Base-by-base conservation (phyloP, 2,113 vertebrate species). In the Epinephelus cyanopodus region DNA sequence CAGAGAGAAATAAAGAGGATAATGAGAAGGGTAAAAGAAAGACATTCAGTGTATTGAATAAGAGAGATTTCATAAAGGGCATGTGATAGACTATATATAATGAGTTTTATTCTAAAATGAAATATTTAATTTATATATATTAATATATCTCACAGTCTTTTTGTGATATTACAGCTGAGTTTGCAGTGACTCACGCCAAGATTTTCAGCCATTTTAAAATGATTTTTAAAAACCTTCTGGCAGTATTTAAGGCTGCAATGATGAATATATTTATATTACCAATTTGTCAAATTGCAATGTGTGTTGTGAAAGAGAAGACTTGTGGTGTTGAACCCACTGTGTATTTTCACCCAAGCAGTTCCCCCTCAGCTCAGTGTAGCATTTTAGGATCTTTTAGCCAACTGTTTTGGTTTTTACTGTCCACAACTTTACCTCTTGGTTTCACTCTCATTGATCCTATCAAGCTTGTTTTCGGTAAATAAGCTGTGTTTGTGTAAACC, bases 1-100 rank as follows among this genome's bases (percentile, higher is more conserved):
- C 29, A 33, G 48, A 71, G 73, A 57, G 76, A 70, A 64, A 60
- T 29, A 5, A 60, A 52, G 57, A 33, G 53, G 11, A 71, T 18
- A 14, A n/a, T 6, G 52, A 77, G n/a, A 77, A 29, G 19, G 57
- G 62, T 47, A 52, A 52, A 62, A 21, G 27, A 29, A 47, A 52
- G 39, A 58, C 48, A 74, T 25, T 45, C 21, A 25, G 18, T 27
- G 58, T 6, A 33, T 1, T 80, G 5, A 61, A 23, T 39, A 25
- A 27, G 11, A 57, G 23, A 10, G 8, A 56, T 19, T 21, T 56
- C 25, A 62, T 4, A 14, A 19, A 67, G 70, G 19, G 7, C 11
- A 58, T 17, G 13, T 6, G 9, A 25, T 10, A n/a, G 47, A 54
- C 6, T 68, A 27, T 6, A 21, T 47, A 5, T n/a, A 7, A 57